Evolutionary conservation across 2,888 invertebrate genomes (phyloP), one percentile per base, ranked within the genome.

Genomic region (Aphelenchoides bicaudatus): DNA sequence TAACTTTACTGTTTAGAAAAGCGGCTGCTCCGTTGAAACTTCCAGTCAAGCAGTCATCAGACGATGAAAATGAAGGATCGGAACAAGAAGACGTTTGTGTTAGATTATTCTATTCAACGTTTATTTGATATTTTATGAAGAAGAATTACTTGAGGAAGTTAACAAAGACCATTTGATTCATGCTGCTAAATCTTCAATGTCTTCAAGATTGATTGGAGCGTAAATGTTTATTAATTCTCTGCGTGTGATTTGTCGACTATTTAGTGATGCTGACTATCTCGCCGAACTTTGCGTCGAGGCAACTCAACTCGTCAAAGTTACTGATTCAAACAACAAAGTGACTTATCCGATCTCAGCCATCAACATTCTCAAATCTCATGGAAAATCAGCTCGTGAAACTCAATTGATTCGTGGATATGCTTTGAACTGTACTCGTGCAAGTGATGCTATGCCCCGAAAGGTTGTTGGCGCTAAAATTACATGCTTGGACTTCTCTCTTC

Each of bases 101-200:
- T n/a, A n/a, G n/a, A n/a, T n/a, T n/a, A n/a, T n/a, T n/a, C n/a
- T n/a, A n/a, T n/a, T n/a, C n/a, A n/a, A n/a, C n/a, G n/a, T n/a
- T n/a, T n/a, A n/a, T n/a, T n/a, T n/a, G n/a, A n/a, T n/a, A n/a
- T n/a, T n/a, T n/a, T n/a, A n/a, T n/a, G n/a, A n/a, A n/a, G n/a
- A n/a, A n/a, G n/a, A n/a, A n/a, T 71, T 47, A 39, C 61, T 91
- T 2, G 93, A 93, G 67, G 90, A 91, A 55, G 84, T 99, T 3
- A 91, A 90, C 34, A 85, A 87, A 57, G 87, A 92, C 6, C 88
- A 88, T 65, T 84, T 98, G 55, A 85, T 94, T 59, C 94, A 91
- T 80, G 88, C 89, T 53, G 98, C 96, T 27, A 94, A 93, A 81
- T 99, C 98, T 2, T 90, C 94, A 38, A 94, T 99, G 91, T 94